phyloP scores from a whole-genome alignment of 2,113 vertebrate genomes.

The Pelmatolapia mariae region DNA sequence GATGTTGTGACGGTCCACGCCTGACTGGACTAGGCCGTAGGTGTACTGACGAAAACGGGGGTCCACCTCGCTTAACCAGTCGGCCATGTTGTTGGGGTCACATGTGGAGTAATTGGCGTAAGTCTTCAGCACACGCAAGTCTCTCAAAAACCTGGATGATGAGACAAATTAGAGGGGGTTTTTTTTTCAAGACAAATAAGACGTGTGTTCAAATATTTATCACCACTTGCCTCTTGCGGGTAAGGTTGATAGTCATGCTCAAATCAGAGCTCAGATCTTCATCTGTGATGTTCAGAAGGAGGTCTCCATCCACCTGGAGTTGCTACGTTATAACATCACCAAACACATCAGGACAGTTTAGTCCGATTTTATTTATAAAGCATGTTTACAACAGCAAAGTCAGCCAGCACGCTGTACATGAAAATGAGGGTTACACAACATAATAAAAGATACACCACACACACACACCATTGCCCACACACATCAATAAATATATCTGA shows the following conservation, averaged over 20 bases:
- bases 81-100: slow-evolving; percentile 91
- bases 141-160: slow-evolving; percentile 82
- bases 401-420: background rate
- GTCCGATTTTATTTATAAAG: background rate
- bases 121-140: slow-evolving; percentile 89
- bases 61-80: slow-evolving; percentile 88
- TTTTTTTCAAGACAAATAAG: background rate
- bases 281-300: slow-evolving; percentile 86
- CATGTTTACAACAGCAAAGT: background rate
- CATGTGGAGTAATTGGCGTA: slow-evolving; percentile 93
- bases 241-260: slow-evolving; percentile 82
- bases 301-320: slow-evolving; percentile 91
- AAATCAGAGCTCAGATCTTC: slow-evolving; percentile 82
- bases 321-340: slow-evolving; percentile 66
- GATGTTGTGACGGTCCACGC: slow-evolving; percentile 82
- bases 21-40: slow-evolving; percentile 85
- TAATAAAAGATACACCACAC: background rate
- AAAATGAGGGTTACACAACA: background rate
- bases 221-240: slow-evolving; percentile 81
- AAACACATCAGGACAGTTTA: background rate
- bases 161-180: background rate
- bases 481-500: background rate
- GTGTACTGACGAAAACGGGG: slow-evolving; percentile 94
- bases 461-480: background rate
- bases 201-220: background rate